Conservation (phyloP, 1,140 invertebrate genomes). For the Drosophila insularis region DNA sequence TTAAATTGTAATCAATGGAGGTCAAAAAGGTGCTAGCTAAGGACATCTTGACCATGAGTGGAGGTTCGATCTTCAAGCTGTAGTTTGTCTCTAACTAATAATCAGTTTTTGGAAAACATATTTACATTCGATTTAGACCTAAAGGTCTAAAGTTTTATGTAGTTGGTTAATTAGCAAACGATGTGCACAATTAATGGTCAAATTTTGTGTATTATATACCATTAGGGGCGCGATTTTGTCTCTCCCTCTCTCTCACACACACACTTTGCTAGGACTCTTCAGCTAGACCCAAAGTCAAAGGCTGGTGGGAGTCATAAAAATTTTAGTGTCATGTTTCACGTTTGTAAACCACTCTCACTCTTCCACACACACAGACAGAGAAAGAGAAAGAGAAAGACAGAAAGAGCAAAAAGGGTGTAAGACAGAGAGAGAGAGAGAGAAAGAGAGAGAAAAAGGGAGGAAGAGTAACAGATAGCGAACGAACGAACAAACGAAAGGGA, state of each 20-base stretch:
- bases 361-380: background rate
- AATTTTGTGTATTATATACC: too few species aligned
- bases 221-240: background rate
- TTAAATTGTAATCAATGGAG: conserved; percentile 3
- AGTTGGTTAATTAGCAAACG: too few species aligned
- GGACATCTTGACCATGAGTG: too few species aligned
- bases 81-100: too few species aligned
- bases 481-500: background rate
- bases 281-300: conserved; percentile 42
- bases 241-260: too few species aligned
- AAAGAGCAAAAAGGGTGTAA: background rate
- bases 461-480: background rate
- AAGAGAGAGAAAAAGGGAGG: background rate
- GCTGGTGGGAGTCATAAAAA: conserved; percentile 43
- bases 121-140: too few species aligned
- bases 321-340: conserved; percentile 73
- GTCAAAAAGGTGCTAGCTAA: too few species aligned
- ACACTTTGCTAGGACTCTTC: background rate
- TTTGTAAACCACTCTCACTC: conserved; percentile 43
- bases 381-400: background rate
- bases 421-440: background rate
- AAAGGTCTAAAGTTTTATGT: too few species aligned
- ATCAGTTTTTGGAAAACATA: too few species aligned
- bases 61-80: too few species aligned
- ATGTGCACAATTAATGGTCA: too few species aligned